Evolutionary conservation across 2,113 vertebrate genomes (phyloP).

Genomic region (Takifugu bimaculatus): DNA sequence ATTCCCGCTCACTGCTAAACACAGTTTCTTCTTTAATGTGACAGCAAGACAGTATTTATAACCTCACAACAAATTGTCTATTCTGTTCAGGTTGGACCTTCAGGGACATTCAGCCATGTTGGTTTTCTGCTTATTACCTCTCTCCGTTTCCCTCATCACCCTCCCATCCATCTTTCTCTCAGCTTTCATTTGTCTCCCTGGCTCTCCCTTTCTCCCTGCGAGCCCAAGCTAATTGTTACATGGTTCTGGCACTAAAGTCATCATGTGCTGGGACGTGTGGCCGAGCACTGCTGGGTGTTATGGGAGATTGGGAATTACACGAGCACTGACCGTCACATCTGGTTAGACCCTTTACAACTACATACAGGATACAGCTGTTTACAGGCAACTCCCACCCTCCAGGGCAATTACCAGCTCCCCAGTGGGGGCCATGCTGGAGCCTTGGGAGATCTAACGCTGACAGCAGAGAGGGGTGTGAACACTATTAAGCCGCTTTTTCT

Average conservation of each 20-base stretch:
- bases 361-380: constrained; percentile 65
- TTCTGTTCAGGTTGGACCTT: constrained; percentile 5
- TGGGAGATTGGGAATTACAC: constrained; percentile 72
- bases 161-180: constrained; percentile 11
- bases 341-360: constrained; percentile 71
- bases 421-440: constrained; percentile 31
- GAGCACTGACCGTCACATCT: constrained; percentile 73
- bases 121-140: constrained; percentile 1
- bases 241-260: constrained; percentile 33
- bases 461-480: constrained; percentile 28
- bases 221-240: constrained; percentile 56
- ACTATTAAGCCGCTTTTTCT: constrained; percentile 40
- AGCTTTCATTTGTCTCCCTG: neutral
- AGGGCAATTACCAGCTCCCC: constrained; percentile 58
- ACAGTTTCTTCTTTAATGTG: no score
- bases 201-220: constrained; percentile 1
- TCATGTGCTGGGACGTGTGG: constrained; percentile 35
- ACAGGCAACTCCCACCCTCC: constrained; percentile 36
- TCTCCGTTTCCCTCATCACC: neutral
- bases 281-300: constrained; percentile 38
- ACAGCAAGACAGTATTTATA: no score
- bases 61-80: no score
- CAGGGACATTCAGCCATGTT: neutral
- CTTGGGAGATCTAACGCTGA: constrained; percentile 49
- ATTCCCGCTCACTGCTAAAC: no score